A percentile compares a stretch with the other conserved stretches of the same genome.
Conservation (phyloP, 2,888 invertebrate species). For the Drymonia ruficornis region DNA sequence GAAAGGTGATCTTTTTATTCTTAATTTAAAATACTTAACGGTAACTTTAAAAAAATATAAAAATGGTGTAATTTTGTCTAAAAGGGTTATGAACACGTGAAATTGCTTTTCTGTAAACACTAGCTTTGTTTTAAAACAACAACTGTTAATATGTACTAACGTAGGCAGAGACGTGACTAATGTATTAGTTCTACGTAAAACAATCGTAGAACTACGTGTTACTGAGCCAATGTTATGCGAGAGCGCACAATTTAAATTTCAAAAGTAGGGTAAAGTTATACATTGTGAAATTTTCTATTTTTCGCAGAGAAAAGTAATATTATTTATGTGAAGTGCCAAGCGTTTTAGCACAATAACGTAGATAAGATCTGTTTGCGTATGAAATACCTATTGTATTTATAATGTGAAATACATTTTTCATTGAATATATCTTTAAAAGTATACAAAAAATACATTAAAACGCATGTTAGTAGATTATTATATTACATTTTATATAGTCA, state of each 20-base stretch:
- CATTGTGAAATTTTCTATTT: background rate
- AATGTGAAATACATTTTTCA: too few relatives aligned
- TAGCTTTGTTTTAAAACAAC: constrained; percentile 2
- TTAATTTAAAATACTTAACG: too few relatives aligned
- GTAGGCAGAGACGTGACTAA: background rate
- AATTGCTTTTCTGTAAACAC: background rate
- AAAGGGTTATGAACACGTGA: background rate
- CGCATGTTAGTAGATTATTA: background rate
- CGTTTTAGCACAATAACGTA: constrained; percentile 1
- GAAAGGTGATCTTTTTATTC: too few relatives aligned
- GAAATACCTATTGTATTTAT: background rate
- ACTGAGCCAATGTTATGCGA: background rate
- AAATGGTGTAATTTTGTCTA: background rate
- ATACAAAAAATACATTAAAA: background rate
- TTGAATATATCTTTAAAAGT: background rate
- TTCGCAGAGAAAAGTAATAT: background rate
- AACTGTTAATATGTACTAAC: background rate
- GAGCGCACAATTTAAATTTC: background rate
- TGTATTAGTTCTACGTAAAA: background rate
- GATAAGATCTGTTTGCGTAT: background rate
- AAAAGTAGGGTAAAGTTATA: background rate
- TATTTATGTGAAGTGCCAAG: background rate
- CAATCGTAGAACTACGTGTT: background rate
- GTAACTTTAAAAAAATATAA: too few relatives aligned
- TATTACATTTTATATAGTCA: background rate